Conservation (phyloP, 2,888 invertebrate genomes). For the Lysandra coridon region DNA sequence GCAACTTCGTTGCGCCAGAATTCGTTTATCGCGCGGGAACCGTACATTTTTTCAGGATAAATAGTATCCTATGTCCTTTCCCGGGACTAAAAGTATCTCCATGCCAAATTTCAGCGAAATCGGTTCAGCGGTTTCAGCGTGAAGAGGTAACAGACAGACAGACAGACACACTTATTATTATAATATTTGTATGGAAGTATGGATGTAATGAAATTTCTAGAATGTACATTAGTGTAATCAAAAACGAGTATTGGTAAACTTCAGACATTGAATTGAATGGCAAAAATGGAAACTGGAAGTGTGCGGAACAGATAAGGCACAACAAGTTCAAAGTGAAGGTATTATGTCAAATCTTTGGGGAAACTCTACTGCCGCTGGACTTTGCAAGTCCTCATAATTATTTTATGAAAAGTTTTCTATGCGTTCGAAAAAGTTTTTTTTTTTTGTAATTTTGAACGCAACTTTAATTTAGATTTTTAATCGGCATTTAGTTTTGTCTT, state of each 20-base stretch:
- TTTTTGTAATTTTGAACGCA: neutral
- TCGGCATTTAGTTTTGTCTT: neutral
- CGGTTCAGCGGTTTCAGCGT: too few relatives aligned
- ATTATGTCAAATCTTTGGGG: slow-evolving; percentile 19
- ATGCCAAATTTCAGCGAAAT: too few relatives aligned
- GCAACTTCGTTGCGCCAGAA: too few relatives aligned
- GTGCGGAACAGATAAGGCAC: neutral
- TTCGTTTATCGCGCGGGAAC: too few relatives aligned
- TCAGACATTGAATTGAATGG: slow-evolving; percentile 3
- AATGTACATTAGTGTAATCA: neutral
- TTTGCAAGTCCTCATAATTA: neutral
- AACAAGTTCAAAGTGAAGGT: slow-evolving; percentile 1
- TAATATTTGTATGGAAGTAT: too few relatives aligned
- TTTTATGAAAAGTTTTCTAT: neutral
- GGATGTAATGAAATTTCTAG: too few relatives aligned
- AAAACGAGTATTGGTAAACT: neutral
- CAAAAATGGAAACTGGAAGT: slow-evolving; percentile 1
- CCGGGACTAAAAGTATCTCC: too few relatives aligned
- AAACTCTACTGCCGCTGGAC: slow-evolving; percentile 6
- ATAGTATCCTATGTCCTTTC: too few relatives aligned
- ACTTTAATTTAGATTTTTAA: neutral
- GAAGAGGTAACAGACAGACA: too few relatives aligned
- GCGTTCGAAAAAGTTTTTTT: neutral
- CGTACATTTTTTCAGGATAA: too few relatives aligned
- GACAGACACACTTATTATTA: too few relatives aligned